A percentile compares a stretch with the other conserved stretches of the same genome.
Evolutionary conservation across 2,113 vertebrate genomes (phyloP).

Genomic region (Prochilodus magdalenae): DNA sequence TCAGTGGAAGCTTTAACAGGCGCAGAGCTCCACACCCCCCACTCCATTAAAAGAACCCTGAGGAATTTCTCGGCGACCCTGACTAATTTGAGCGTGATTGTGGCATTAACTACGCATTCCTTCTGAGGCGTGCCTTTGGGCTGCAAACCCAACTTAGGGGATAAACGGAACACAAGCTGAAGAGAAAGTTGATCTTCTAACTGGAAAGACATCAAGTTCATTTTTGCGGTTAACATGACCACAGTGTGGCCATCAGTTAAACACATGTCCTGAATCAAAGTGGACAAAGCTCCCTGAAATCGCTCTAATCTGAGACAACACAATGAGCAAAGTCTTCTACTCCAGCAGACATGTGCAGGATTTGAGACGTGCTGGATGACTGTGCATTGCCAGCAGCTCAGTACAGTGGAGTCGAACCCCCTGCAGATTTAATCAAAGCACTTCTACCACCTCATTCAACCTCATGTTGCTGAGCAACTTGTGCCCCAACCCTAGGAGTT

Average conservation of each 20-base stretch:
- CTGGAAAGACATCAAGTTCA: slow-evolving; percentile 53
- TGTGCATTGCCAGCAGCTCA: slow-evolving; percentile 32
- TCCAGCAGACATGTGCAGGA: slow-evolving; percentile 43
- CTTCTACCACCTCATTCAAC: slow-evolving; percentile 62
- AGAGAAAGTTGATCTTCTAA: slow-evolving; percentile 49
- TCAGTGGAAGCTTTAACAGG: slow-evolving; percentile 19
- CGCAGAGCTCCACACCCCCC: not conserved
- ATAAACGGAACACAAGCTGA: slow-evolving; percentile 59
- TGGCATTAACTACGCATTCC: slow-evolving; percentile 73
- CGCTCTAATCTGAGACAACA: slow-evolving; percentile 54
- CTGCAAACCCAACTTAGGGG: slow-evolving; percentile 57
- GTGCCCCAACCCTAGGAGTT: slow-evolving; percentile 58
- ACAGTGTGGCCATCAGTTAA: slow-evolving; percentile 37
- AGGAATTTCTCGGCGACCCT: slow-evolving; percentile 48
- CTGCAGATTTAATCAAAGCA: slow-evolving; percentile 74
- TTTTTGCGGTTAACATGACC: slow-evolving; percentile 58
- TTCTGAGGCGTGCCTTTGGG: slow-evolving; percentile 58
- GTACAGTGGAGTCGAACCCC: slow-evolving; percentile 62
- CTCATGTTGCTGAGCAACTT: slow-evolving; percentile 75
- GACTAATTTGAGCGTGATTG: slow-evolving; percentile 69
- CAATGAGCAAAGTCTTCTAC: slow-evolving; percentile 40
- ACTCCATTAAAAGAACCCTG: slow-evolving; percentile 36
- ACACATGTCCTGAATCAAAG: slow-evolving; percentile 46
- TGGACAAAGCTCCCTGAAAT: slow-evolving; percentile 47
- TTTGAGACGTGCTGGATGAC: slow-evolving; percentile 38